phyloP scores from a whole-genome alignment of 2,888 invertebrate genomes.

The Sesia apiformis region DNA sequence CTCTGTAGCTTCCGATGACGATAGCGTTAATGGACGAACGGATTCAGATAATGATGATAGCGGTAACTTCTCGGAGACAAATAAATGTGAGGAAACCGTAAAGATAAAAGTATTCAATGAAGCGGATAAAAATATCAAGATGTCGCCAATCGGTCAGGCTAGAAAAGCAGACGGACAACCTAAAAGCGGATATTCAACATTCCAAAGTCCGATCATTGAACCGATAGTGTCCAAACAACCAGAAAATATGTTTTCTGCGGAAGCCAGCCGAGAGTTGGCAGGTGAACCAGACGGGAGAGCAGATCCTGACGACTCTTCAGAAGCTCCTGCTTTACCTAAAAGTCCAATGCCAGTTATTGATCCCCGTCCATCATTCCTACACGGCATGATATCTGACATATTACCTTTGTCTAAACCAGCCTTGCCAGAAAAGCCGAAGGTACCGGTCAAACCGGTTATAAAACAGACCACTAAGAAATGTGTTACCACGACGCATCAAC shows the following conservation, averaged over 20 bases:
- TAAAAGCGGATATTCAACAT: conserved; percentile 60
- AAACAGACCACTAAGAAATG: conserved; percentile 63
- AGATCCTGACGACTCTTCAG: conserved; percentile 82
- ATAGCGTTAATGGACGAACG: conserved; percentile 67
- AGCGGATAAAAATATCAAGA: conserved; percentile 55
- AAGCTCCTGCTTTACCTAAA: conserved; percentile 81
- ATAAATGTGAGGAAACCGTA: conserved; percentile 66
- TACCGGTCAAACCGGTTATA: conserved; percentile 74
- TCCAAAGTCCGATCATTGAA: conserved; percentile 64
- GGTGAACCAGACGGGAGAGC: conserved; percentile 92
- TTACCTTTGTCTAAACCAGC: conserved; percentile 71
- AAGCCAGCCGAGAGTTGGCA: conserved; percentile 83
- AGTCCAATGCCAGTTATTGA: conserved; percentile 78
- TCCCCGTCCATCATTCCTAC: conserved; percentile 81
- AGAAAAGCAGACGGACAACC: conserved; percentile 63
- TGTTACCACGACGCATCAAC: conserved; percentile 44
- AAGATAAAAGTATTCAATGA: conserved; percentile 69
- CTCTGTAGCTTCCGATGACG: conserved; percentile 66
- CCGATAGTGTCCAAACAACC: conserved; percentile 56
- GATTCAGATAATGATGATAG: conserved; percentile 76
- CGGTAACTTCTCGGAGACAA: conserved; percentile 63
- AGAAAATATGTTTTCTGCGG: conserved; percentile 62
- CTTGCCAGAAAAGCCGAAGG: conserved; percentile 81
- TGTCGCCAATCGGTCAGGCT: conserved; percentile 56
- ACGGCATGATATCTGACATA: conserved; percentile 74